Conservation (phyloP, 2,113 vertebrate genomes). For the Platichthys stellatus region DNA sequence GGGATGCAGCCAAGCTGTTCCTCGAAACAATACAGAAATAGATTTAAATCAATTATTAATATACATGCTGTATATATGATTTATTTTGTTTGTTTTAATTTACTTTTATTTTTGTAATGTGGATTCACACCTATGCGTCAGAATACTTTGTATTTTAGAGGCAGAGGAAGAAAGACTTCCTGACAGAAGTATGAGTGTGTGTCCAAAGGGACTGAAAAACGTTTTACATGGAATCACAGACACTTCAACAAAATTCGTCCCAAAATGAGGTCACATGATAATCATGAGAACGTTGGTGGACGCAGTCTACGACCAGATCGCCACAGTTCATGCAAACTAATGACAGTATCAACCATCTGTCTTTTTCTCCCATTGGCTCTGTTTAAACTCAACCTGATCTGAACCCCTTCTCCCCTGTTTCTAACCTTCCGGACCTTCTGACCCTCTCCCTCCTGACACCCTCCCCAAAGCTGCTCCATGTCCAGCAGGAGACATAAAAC, state of each 20-base stretch:
- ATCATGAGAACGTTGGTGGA: slow-evolving; percentile 44
- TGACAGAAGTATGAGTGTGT: neutral
- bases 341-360: neutral
- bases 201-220: slow-evolving; percentile 12
- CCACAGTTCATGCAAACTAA: slow-evolving; percentile 7
- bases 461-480: slow-evolving; percentile 59
- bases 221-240: slow-evolving; percentile 52
- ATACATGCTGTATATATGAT: neutral
- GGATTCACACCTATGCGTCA: neutral
- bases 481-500: slow-evolving; percentile 51
- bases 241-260: slow-evolving; percentile 56
- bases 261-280: slow-evolving; percentile 76
- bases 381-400: slow-evolving; percentile 66
- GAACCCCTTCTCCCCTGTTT: slow-evolving; percentile 60
- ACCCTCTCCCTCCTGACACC: slow-evolving; percentile 50
- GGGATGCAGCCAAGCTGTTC: slow-evolving; percentile 11
- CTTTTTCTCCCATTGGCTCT: slow-evolving; percentile 44
- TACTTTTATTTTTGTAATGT: neutral
- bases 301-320: slow-evolving; percentile 20
- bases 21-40: slow-evolving; percentile 1
- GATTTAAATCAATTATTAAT: neutral
- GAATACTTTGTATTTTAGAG: neutral
- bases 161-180: neutral
- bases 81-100: neutral
- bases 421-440: slow-evolving; percentile 62